Percentiles rank a stretch among this genome's conserved stretches.
Conservation (phyloP, 2,888 invertebrate species). For the Ecdyonurus torrentis region DNA sequence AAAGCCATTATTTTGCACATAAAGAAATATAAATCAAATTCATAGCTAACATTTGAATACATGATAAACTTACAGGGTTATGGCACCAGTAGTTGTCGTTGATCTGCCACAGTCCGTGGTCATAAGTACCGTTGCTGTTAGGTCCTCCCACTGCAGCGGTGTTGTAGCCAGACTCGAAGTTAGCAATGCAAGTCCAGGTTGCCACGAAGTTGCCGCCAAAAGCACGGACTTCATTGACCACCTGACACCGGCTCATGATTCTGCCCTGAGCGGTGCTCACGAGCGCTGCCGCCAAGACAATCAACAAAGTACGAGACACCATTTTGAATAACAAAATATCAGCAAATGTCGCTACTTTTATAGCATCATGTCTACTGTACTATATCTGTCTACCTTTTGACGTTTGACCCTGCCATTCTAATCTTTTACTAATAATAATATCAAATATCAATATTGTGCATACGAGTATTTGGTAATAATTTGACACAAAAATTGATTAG, state of each 20-base stretch:
- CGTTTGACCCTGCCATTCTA: no score
- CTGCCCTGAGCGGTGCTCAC: background rate
- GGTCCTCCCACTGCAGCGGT: slow-evolving; percentile 29
- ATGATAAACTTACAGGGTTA: background rate
- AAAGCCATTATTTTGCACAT: no score
- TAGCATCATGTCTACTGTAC: no score
- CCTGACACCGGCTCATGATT: background rate
- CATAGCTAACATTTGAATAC: no score
- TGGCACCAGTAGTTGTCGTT: background rate
- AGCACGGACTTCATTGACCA: background rate
- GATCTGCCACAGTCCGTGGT: slow-evolving; percentile 31
- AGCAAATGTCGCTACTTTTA: background rate
- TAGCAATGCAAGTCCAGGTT: background rate
- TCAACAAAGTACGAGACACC: background rate
- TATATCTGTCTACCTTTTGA: no score
- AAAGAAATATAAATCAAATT: no score
- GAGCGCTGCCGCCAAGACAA: background rate
- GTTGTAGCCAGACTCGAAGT: slow-evolving; percentile 28
- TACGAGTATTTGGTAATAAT: no score
- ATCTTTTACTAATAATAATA: no score
- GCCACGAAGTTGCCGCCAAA: background rate
- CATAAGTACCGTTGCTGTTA: slow-evolving; percentile 32
- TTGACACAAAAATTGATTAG: background rate
- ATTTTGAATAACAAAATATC: background rate
- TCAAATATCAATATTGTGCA: no score